Base-by-base conservation (phyloP, 1,140 invertebrate species). In the Papilio aristodemus region DNA sequence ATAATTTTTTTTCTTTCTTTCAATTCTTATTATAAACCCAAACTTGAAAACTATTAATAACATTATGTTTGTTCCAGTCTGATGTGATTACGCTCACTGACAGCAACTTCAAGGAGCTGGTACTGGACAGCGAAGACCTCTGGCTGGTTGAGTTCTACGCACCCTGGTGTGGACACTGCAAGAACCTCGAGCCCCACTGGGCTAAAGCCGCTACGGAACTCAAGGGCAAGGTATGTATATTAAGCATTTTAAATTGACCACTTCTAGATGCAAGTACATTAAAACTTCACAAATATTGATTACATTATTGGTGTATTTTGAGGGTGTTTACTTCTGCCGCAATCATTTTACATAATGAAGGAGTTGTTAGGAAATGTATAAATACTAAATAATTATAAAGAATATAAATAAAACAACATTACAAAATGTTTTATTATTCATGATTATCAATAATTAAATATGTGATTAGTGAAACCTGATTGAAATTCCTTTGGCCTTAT, bases 71-170 rank as follows among this genome's bases (percentile, higher is more conserved):
- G 7, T 81, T 83, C 1, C 84, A 89, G 89, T 88, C 86, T 0
- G 96, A 97, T 89, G 98, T 99, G 2, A 93, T 99, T 76, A 97
- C 98, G 84, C 89, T 99, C 43, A 99, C 98, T 0, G 98, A 99
- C 83, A 94, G 94, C 27, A 99, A 99, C 91, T 99, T 99, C 87
- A 95, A 99, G 71, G 95, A 97, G 81, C 81, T 96, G 38, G 98
- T 99, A 10, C 83, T 99, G 64, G 93, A 97, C 62, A 97, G 96
- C 5, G 96, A 98, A 13, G 97, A 99, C 78, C 93, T 98, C 90
- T 99, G 97, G 97, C 84, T 99, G 60, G 97, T 99, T 4, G 98
- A 99, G 88, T 99, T 99, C 93, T 99, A 95, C 91, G 98, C 98
- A 13, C 98, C 98, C 0, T 98, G 97, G 97, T 98, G 97, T 89